These are phyloP conservation scores for Gryllus bimaculatus DNA, from an alignment of 1,140 invertebrate genomes.

Conservation along the genomic window DNA sequence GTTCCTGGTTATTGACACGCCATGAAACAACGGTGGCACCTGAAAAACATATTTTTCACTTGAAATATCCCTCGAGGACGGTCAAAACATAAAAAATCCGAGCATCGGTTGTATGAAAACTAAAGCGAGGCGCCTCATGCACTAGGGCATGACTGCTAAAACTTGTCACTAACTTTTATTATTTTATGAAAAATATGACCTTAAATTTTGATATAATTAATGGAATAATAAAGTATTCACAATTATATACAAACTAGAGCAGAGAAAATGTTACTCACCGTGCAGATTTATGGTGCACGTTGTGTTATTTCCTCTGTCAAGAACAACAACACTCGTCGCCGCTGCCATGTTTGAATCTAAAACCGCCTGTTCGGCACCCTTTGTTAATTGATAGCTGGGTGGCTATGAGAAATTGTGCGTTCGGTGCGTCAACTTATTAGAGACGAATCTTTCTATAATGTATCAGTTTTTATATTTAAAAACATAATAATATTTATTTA, in stretches of 20 bases:
- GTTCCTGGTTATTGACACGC: conserved; percentile 89
- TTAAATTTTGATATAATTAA: background rate
- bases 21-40: conserved; percentile 90
- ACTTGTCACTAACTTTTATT: conserved; percentile 11
- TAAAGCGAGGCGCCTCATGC: conserved; percentile 12
- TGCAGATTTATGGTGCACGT: conserved; percentile 90
- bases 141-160: background rate
- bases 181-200: background rate
- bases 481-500: too few species aligned
- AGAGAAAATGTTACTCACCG: conserved; percentile 51
- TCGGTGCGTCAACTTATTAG: background rate
- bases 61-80: conserved; percentile 14
- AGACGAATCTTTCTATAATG: too few species aligned
- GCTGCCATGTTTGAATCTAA: conserved; percentile 59
- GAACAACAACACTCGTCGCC: conserved; percentile 82
- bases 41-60: conserved; percentile 37
- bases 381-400: conserved; percentile 16
- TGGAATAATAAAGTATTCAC: background rate
- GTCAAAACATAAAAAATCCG: conserved; percentile 20
- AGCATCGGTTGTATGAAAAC: conserved; percentile 12
- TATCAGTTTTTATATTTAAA: too few species aligned
- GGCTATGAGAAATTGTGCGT: conserved; percentile 13
- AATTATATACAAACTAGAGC: background rate
- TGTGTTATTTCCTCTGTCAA: conserved; percentile 89
- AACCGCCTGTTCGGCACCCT: conserved; percentile 22